Evolutionary conservation across 2,797 vertebrate genomes (phyloP), one percentile per base, ranked within the genome.

Genomic region (Masticophis lateralis): DNA sequence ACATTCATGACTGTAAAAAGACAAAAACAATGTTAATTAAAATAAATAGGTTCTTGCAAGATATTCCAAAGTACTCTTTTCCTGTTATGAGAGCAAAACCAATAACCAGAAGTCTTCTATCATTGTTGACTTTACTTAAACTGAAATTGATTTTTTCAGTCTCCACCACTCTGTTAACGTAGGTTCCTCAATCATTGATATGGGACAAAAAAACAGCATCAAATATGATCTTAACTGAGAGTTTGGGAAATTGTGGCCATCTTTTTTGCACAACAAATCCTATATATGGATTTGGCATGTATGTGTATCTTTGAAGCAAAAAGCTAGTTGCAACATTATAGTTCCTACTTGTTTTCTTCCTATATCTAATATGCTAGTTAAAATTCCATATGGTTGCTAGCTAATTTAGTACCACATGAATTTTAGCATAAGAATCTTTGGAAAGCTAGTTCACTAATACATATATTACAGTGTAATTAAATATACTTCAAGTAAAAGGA

Each of bases 1-100:
- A 98, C 74, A 22, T 98, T 98, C 94, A 98, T 94, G 90, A 86
- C 98, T 98, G 97, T 32, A 97, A 97, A 95, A 94, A 97, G 51
- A 96, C 92, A 95, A 91, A 87, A 88, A 94, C 92, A 96, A 93
- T 79, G 37, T 79, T 89, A 96, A 60, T 91, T 91, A 92, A 86
- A 9, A 1, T 94, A 51, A 22, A 90, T 74, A 8, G 20, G 10
- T 69, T 86, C 37, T 74, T 74, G 10, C 55, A 27, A 86, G 2
- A 10, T 37, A 28, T 93, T 92, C 37, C 47, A 47, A 92, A 91
- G 28, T 57, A 59, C 13, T 51, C 11, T 9, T 69, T 92, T 88
- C 32, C 32, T n/a, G 25, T 90, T 63, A 63, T 90, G 86, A 53
- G 63, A 51, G 43, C 27, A 92, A 53, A 60, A 86, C 11, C 37